Base-by-base conservation (phyloP, 2,888 invertebrate species). In the Thalpophila matura region DNA sequence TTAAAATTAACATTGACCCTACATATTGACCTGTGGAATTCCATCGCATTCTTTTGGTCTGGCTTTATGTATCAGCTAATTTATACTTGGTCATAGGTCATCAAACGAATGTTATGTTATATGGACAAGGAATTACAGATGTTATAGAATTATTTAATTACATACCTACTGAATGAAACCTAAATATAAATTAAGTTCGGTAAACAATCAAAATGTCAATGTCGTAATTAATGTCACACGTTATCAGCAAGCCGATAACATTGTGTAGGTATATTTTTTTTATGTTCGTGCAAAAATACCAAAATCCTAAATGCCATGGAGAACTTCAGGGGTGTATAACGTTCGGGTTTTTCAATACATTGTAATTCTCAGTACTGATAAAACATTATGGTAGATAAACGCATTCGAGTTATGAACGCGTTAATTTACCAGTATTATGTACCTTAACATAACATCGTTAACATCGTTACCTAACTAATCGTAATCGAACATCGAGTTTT, bases 381-480 rank as follows among this genome's bases (percentile, higher is more conserved):
- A 55, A 37, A 59, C 10, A 53, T 43, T 56, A 60, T 42, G 45
- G 35, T 50, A 29, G 45, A 31, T 50, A 29, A 65, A 37, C 73
- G 54, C 46, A 59, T 49, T 31, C 16, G 3, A 55, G 55, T 73
- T 58, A 70, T 54, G 16, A 50, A 46, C 37, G 27, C 46, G 45
- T 54, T 57, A 38, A 24, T 74, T 35, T 33, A 35, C 26, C 18
- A 14, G 37, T 54, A 37, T 53, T 37, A 9, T 37, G 45, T 38
- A 60, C n/a, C n/a, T n/a, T n/a, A n/a, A n/a, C n/a, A n/a, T n/a
- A n/a, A n/a, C n/a, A n/a, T n/a, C n/a, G 62, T 57, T 55, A 61
- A 49, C 45, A 46, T 66, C 38, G 55, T 79, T 82, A 75, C 75
- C 60, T 69, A 78, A 76, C 55, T 63, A 70, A 58, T 77, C 65